These are phyloP conservation scores for Drosophila orena DNA, from an alignment of 1,140 invertebrate species.

Conservation along the genomic window DNA sequence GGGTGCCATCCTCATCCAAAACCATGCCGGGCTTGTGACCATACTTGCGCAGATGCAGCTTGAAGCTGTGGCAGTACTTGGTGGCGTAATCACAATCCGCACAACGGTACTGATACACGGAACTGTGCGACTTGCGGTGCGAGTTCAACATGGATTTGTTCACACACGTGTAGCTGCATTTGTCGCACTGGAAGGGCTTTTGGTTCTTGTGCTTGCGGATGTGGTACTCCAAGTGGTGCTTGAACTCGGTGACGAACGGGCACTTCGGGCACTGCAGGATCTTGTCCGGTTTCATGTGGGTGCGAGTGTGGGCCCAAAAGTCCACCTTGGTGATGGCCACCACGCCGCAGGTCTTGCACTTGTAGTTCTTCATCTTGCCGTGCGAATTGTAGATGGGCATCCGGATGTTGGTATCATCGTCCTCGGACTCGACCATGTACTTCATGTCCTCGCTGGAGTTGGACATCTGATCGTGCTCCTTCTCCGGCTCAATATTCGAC, in stretches of 20 bases:
- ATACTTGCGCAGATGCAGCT: constrained; percentile 97
- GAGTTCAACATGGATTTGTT: constrained; percentile 99
- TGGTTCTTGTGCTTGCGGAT: constrained; percentile 97
- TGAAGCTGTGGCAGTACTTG: constrained; percentile 99
- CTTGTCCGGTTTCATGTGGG: constrained; percentile 97
- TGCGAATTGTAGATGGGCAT: constrained; percentile 92
- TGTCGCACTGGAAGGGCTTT: constrained; percentile 98
- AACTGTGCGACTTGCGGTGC: constrained; percentile 99
- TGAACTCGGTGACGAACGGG: constrained; percentile 99
- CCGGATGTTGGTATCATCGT: constrained; percentile 88
- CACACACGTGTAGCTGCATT: constrained; percentile 97
- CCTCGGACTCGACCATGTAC: constrained; percentile 86
- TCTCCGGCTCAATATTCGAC: constrained; percentile 66
- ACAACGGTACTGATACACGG: constrained; percentile 98
- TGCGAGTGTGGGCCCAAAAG: constrained; percentile 96
- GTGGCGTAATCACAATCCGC: constrained; percentile 98
- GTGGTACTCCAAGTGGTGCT: constrained; percentile 99
- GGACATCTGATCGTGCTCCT: constrained; percentile 85
- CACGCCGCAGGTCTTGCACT: constrained; percentile 96
- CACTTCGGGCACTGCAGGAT: constrained; percentile 96
- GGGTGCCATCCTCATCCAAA: constrained; percentile 94
- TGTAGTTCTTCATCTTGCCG: constrained; percentile 94
- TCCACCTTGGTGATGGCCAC: constrained; percentile 94
- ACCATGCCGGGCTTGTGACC: constrained; percentile 94
- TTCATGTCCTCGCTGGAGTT: constrained; percentile 85